These are phyloP conservation scores for Amphipoea lucens DNA, from an alignment of 2,888 invertebrate genomes.

Conservation along the genomic window DNA sequence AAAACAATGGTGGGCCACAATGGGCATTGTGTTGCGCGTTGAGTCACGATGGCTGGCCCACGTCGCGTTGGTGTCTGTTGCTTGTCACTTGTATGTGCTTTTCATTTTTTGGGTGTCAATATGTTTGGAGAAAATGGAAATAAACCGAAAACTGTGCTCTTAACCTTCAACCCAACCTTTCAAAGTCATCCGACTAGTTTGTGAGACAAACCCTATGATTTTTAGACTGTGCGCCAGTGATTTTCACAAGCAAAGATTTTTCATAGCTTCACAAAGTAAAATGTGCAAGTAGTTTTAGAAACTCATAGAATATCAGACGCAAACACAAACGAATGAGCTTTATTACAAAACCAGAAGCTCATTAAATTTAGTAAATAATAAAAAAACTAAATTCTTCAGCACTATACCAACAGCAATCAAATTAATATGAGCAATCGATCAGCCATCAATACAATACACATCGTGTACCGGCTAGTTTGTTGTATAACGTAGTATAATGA, in stretches of 20 bases:
- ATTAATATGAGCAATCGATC: slow-evolving; percentile 29
- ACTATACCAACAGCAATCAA: slow-evolving; percentile 6
- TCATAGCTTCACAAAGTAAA: background rate
- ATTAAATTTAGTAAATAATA: background rate
- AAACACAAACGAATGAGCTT: background rate
- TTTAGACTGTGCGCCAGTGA: too few species aligned
- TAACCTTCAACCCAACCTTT: slow-evolving; percentile 15
- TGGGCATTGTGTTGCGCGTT: slow-evolving; percentile 78
- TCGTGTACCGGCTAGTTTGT: background rate
- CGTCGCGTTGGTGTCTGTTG: slow-evolving; percentile 55
- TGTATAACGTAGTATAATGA: background rate
- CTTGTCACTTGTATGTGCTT: slow-evolving; percentile 44
- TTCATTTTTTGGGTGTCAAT: slow-evolving; percentile 37
- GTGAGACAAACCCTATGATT: background rate
- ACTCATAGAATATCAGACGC: background rate
- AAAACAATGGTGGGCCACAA: slow-evolving; percentile 81
- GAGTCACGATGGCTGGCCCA: slow-evolving; percentile 73
- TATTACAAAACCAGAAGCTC: background rate
- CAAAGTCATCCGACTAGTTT: background rate
- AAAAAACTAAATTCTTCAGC: background rate
- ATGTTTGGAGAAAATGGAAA: slow-evolving; percentile 25
- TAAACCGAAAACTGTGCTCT: slow-evolving; percentile 5
- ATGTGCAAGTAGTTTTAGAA: background rate
- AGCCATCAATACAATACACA: slow-evolving; percentile 23
- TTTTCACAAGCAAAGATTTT: background rate